phyloP scores from a whole-genome alignment of 2,113 vertebrate genomes.

The Cettia cetti region DNA sequence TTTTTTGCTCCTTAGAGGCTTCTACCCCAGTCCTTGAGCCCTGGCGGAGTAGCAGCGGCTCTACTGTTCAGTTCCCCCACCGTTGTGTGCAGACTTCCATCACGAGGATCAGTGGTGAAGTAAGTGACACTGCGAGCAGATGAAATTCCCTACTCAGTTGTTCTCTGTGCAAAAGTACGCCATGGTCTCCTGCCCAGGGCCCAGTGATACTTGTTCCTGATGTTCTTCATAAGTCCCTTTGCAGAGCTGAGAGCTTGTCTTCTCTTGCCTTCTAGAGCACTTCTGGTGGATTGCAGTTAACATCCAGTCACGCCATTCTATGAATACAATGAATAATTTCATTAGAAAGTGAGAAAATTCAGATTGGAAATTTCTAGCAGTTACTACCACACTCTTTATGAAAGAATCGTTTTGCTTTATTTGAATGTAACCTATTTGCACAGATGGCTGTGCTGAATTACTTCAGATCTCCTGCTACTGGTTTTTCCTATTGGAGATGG shows the following conservation, averaged over 20 bases:
- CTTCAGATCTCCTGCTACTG: not conserved
- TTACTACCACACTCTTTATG: not conserved
- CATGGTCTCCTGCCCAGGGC: not conserved
- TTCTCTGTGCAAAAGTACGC: not conserved
- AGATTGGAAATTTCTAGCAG: not conserved
- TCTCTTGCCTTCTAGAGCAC: not conserved
- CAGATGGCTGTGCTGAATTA: not conserved
- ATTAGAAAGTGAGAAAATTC: not conserved
- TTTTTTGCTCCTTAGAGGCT: constrained; percentile 68
- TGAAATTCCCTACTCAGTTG: not conserved
- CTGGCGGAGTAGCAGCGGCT: constrained; percentile 74
- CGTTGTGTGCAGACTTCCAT: constrained; percentile 80
- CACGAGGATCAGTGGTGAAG: constrained; percentile 78
- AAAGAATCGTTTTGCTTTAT: not conserved
- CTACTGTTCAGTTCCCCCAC: constrained; percentile 75
- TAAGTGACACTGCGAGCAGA: constrained; percentile 49
- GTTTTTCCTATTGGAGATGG: not conserved
- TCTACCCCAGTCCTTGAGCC: constrained; percentile 68
- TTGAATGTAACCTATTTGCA: not conserved
- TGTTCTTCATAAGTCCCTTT: fast-evolving
- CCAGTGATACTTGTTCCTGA: not conserved
- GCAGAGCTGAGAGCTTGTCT: not conserved
- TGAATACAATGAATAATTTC: not conserved
- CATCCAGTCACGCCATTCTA: not conserved
- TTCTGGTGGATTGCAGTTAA: not conserved